Percentiles rank a stretch among this genome's conserved stretches.
phyloP scores from a whole-genome alignment of 2,888 invertebrate genomes.

The Tinea semifulvella region DNA sequence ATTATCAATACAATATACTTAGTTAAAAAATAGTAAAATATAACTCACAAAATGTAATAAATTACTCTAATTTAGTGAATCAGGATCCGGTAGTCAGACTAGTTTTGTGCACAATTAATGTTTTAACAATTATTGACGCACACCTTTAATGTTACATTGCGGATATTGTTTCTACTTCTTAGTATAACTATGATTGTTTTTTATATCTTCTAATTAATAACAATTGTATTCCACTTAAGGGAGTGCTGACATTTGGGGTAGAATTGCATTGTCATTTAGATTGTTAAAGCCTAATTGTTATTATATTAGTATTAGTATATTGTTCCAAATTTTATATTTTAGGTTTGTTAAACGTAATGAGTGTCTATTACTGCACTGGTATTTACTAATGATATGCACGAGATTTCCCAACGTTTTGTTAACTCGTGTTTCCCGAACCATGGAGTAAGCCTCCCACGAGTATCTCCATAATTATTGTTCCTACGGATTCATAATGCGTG shows the following conservation, averaged over 20 bases:
- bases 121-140: conserved; percentile 8
- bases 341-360: too few relatives aligned
- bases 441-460: conserved; percentile 28
- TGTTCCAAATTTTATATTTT: too few relatives aligned
- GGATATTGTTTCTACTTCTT: conserved; percentile 3
- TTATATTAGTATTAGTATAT: too few relatives aligned
- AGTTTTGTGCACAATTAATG: conserved; percentile 8
- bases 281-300: too few relatives aligned
- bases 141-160: neutral
- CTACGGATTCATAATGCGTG: conserved; percentile 31
- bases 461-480: conserved; percentile 26
- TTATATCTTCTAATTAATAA: neutral
- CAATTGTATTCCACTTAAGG: neutral
- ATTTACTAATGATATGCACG: too few relatives aligned
- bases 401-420: too few relatives aligned
- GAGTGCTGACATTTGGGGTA: neutral
- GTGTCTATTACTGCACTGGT: too few relatives aligned
- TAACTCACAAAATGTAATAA: too few relatives aligned
- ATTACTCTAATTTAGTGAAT: conserved; percentile 5
- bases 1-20: too few relatives aligned
- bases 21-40: too few relatives aligned
- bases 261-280: neutral
- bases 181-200: conserved; percentile 1
- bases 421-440: neutral
- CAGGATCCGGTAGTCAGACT: conserved; percentile 5